A percentile compares a stretch with the other conserved stretches of the same genome.
Conservation (phyloP, 2,113 vertebrate species). For the Oryctolagus cuniculus region DNA sequence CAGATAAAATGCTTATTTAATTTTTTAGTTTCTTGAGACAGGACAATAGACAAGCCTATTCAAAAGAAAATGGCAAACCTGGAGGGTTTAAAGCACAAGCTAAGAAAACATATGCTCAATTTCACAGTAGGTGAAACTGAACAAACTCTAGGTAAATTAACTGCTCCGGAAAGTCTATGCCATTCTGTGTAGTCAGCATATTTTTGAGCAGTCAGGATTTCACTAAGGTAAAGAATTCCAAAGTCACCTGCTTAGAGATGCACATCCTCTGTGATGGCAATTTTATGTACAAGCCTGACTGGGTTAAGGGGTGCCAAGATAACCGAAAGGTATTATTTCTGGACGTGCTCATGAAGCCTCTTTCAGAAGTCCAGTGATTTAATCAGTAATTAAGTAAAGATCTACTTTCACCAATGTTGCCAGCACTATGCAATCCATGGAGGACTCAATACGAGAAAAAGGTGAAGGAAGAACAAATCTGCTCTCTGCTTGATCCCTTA, state of each 20-base stretch:
- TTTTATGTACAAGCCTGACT: not conserved
- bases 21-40: constrained; percentile 38
- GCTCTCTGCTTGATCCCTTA: not conserved
- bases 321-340: not conserved
- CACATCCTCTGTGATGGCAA: not conserved
- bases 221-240: not conserved
- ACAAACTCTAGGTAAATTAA: not conserved
- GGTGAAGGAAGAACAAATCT: not conserved
- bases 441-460: not conserved
- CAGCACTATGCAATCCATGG: not conserved
- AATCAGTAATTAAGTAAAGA: not conserved
- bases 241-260: not conserved
- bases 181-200: not conserved
- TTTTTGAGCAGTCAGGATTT: not conserved
- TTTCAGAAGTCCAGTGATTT: not conserved
- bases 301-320: not conserved
- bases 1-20: constrained; percentile 13
- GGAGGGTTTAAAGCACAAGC: not conserved
- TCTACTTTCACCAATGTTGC: not conserved
- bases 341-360: not conserved
- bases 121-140: not conserved
- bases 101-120: not conserved
- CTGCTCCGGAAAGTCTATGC: not conserved
- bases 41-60: not conserved
- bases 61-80: constrained; percentile 25